These are phyloP conservation scores for Trachurus trachurus DNA, from an alignment of 2,797 vertebrate species.

Conservation along the genomic window DNA sequence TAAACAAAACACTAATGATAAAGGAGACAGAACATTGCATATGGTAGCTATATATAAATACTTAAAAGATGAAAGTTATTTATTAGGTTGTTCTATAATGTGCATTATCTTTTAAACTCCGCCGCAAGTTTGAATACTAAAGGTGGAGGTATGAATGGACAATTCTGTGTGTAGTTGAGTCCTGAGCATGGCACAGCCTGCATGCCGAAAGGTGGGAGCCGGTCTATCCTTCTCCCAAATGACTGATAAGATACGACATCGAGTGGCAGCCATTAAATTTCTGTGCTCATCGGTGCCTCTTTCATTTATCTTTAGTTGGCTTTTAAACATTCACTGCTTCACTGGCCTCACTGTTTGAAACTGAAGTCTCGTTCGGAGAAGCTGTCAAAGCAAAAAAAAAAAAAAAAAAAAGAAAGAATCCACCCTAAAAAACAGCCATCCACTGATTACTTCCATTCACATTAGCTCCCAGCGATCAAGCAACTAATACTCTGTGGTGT, in stretches of 20 bases:
- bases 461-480: slow-evolving; percentile 62
- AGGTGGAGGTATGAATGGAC: background rate
- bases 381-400: slow-evolving; percentile 51
- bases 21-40: background rate
- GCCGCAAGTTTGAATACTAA: background rate
- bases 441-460: slow-evolving; percentile 62
- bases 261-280: slow-evolving; percentile 53
- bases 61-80: slow-evolving; percentile 3
- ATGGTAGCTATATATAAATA: background rate
- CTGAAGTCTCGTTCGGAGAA: slow-evolving; percentile 57
- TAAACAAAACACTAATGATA: background rate
- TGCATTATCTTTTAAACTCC: background rate
- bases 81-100: background rate
- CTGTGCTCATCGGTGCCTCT: slow-evolving; percentile 33
- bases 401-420: slow-evolving; percentile 7
- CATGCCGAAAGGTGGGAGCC: slow-evolving; percentile 44
- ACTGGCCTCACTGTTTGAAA: slow-evolving; percentile 66
- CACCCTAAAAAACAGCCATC: slow-evolving; percentile 38
- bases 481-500: slow-evolving; percentile 60
- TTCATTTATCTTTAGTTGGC: slow-evolving; percentile 52
- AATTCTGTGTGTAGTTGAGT: slow-evolving; percentile 1
- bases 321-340: slow-evolving; percentile 57
- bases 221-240: slow-evolving; percentile 22
- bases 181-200: background rate
- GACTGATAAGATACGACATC: slow-evolving; percentile 51